phyloP scores from a whole-genome alignment of 2,113 vertebrate species.

The Indicator indicator region DNA sequence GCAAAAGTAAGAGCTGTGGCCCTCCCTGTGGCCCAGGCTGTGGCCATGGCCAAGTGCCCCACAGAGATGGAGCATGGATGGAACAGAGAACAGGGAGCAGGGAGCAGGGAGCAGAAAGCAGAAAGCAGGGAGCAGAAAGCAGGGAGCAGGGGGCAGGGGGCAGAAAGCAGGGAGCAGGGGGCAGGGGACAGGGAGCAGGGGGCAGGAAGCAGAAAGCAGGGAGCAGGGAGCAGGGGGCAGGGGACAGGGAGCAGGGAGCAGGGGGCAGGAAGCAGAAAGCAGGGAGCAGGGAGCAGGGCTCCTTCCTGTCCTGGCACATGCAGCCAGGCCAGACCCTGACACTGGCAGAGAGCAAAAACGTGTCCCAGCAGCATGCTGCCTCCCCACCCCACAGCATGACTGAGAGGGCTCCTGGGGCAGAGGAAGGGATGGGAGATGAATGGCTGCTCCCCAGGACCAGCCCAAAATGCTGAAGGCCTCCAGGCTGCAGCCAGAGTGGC shows the following conservation, averaged over 20 bases:
- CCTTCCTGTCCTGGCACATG: background rate
- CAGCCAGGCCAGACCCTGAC: background rate
- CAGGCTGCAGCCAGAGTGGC: background rate
- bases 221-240: too few species aligned
- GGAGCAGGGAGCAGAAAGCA: too few species aligned
- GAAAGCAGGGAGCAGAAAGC: too few species aligned
- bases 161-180: too few species aligned
- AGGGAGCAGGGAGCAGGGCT: fast-evolving
- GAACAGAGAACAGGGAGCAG: too few species aligned
- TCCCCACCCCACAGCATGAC: background rate
- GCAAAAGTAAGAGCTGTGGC: background rate
- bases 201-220: too few species aligned
- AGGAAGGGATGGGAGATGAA: background rate
- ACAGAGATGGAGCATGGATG: fast-evolving
- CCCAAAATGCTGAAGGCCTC: background rate
- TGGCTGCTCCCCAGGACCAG: background rate
- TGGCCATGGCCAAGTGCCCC: fast-evolving
- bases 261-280: background rate
- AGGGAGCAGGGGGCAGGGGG: too few species aligned
- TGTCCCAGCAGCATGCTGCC: background rate
- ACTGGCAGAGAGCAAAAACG: fast-evolving
- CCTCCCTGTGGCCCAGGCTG: background rate
- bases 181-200: too few species aligned
- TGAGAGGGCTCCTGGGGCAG: background rate
- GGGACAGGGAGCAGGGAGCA: too few species aligned